Evolutionary conservation across 2,888 invertebrate genomes (phyloP), one percentile per base, ranked within the genome.

Genomic region (Drosophila rellima): DNA sequence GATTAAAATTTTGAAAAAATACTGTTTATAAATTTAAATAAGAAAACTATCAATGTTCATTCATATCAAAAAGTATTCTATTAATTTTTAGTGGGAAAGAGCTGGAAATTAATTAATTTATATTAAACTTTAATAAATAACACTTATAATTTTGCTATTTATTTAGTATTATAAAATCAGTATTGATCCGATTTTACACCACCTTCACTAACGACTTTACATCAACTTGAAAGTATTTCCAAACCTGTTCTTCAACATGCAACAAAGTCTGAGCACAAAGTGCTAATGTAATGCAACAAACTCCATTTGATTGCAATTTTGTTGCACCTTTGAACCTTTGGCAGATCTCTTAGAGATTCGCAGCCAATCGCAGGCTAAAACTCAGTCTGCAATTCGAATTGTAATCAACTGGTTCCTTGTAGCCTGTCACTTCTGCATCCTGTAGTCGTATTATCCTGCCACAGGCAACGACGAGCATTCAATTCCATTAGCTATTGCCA

Each of bases 381-480:
- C 20, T 20, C n/a, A 13, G n/a, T 20, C 42, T 23, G 44, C 31
- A 48, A 13, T 7, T 35, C 6, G 35, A 5, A 51, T 47, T 56
- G 73, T 52, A 74, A 74, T 74, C 78, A 74, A 74, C 62, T 63
- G 54, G 39, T 20, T n/a, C 52, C 74, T 67, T 74, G 74, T 74
- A 33, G 54, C 3, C 29, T 63, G 39, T 63, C 45, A 37, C 13
- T 39, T 0, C 13, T 35, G 39, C 50, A 51, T 51, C 50, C 59
- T 50, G 48, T 15, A 5, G 3, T 11, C 37, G 37, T 17, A 23
- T 42, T 68, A 40, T 62, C 72, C 68, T 54, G 74, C 63, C 40
- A 48, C 47, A 17, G 47, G 61, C 62, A 18, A 26, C 26, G 18
- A 40, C 8, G 11, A 42, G 45, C 62, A 47, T 73, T 48, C 68